Conservation (phyloP, 2,113 vertebrate species). For the Epinephelus cyanopodus region DNA sequence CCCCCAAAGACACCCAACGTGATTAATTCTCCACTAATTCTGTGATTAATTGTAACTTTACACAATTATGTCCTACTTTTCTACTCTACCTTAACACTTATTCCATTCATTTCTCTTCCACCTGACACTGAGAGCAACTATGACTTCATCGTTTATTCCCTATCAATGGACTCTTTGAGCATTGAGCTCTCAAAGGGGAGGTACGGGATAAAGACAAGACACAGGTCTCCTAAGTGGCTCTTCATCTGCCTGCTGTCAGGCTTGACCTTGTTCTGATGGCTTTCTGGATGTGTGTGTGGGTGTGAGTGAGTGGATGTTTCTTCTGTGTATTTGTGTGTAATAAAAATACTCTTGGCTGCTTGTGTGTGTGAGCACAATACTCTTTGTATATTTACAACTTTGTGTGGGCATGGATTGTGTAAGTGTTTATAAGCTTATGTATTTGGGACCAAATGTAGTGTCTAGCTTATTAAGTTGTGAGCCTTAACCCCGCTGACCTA, state of each 20-base stretch:
- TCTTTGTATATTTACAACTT: neutral
- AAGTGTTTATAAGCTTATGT: neutral
- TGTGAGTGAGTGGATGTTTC: slow-evolving; percentile 26
- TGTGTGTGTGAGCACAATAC: neutral
- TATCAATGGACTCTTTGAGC: slow-evolving; percentile 61
- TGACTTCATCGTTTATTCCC: slow-evolving; percentile 74
- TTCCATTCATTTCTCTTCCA: slow-evolving; percentile 52
- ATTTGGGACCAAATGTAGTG: neutral
- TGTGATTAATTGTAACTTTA: slow-evolving; percentile 55
- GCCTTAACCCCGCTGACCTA: slow-evolving; percentile 22
- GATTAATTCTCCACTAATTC: slow-evolving; percentile 42
- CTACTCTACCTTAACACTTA: slow-evolving; percentile 36
- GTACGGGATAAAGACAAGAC: slow-evolving; percentile 64
- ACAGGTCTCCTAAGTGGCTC: slow-evolving; percentile 69
- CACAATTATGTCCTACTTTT: slow-evolving; percentile 48
- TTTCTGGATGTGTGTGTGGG: slow-evolving; percentile 17
- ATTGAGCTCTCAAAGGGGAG: slow-evolving; percentile 48
- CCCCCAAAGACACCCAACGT: slow-evolving; percentile 19
- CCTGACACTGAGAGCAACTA: slow-evolving; percentile 43
- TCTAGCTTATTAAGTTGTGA: neutral
- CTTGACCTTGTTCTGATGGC: slow-evolving; percentile 70
- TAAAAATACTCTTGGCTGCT: neutral
- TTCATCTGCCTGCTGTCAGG: slow-evolving; percentile 75
- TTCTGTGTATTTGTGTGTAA: neutral
- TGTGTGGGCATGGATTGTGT: neutral